Base-by-base conservation (phyloP, 2,888 invertebrate species). In the Lydus trimaculatus region DNA sequence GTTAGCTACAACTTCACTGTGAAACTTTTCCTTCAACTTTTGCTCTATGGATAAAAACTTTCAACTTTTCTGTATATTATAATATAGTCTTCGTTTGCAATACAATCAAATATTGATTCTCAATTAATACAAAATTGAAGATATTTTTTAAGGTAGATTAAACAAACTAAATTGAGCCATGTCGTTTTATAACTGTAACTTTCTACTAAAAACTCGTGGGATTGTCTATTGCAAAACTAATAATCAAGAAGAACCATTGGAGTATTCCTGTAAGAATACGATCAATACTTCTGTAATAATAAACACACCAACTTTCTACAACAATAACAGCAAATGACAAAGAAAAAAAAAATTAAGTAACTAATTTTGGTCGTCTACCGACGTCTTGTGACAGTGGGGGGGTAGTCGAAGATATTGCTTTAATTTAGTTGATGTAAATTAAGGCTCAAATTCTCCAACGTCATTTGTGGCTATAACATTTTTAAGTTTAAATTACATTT, bases 381-480 rank as follows among this genome's bases (percentile, higher is more conserved):
- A n/a, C 8, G 17, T 43, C 17, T 52, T 52, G 23, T 25, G 25
- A 5, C 65, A 63, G n/a, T n/a, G n/a, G n/a, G 20, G 48, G 33
- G 62, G 64, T 70, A 17, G 11, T 59, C 66, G 64, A 65, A 73
- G 69, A 69, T 71, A 70, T 73, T 71, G 75, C 77, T 76, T 75
- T 76, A 76, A 77, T 76, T 77, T 77, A 75, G 72, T 74, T 74
- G 66, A 77, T 77, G 77, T 71, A 77, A 77, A 77, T 77, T 72
- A 76, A 69, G 71, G 66, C 71, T 68, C 72, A 61, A 73, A 73
- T 65, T 72, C 71, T 71, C 73, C 63, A 64, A 71, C 70, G 73
- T 72, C 74, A 69, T 66, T 61, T 20, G 63, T n/a, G 61, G 58
- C 62, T 31, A 64, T 66, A 66, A 66, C 66, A 66, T 70, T 70